A percentile compares a stretch with the other conserved stretches of the same genome.
These are phyloP conservation scores for Congeria kusceri DNA, from an alignment of 2,888 invertebrate genomes.

Conservation along the genomic window DNA sequence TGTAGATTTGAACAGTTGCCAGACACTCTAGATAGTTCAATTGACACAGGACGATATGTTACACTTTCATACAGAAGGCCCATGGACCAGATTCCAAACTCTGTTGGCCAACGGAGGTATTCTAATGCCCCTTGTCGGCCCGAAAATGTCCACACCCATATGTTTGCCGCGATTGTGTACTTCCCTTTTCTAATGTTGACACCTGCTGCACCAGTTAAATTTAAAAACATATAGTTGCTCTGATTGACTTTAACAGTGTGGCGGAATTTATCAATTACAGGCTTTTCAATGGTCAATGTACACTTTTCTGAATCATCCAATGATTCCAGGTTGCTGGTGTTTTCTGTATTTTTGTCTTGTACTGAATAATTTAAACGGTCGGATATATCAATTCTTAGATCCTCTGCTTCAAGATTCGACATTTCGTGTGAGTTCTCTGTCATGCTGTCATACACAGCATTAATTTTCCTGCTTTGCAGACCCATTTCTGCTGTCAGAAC, in stretches of 20 bases:
- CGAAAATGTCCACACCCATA: constrained; percentile 64
- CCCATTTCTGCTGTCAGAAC: no score
- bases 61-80: constrained; percentile 41
- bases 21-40: constrained; percentile 4
- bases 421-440: no score
- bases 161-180: constrained; percentile 29
- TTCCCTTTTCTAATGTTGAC: constrained; percentile 11
- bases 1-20: constrained; percentile 55
- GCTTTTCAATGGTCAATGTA: no score
- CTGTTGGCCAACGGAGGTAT: constrained; percentile 64
- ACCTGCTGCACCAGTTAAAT: constrained; percentile 8
- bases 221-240: constrained; percentile 34
- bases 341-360: no score
- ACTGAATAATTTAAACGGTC: no score
- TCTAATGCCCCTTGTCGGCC: constrained; percentile 50
- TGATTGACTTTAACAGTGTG: constrained; percentile 33
- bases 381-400: no score
- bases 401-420: no score
- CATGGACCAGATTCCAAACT: constrained; percentile 64
- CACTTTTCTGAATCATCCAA: no score
- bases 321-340: no score
- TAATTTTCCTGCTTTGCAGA: no score
- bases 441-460: no score
- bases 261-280: constrained; percentile 30
- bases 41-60: constrained; percentile 10